Evolutionary conservation across 2,888 invertebrate genomes (phyloP).

Genomic region (Sminthurinus aureus): DNA sequence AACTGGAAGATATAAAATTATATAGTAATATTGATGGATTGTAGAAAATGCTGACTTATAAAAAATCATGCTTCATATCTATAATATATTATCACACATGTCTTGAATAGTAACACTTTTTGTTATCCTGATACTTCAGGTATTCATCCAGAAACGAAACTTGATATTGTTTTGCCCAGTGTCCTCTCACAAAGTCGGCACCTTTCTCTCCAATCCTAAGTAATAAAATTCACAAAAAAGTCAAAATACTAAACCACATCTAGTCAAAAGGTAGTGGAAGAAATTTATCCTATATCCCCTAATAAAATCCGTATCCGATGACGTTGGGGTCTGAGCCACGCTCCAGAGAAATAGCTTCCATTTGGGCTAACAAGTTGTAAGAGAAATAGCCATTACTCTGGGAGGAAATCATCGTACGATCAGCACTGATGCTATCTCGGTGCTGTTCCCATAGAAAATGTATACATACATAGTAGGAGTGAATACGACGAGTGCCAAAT

Average conservation of each 20-base stretch:
- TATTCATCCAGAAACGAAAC: constrained; percentile 30
- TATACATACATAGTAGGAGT: too few relatives aligned
- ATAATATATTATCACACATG: constrained; percentile 19
- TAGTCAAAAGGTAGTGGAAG: neutral
- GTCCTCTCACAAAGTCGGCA: constrained; percentile 47
- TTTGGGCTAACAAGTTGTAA: too few relatives aligned
- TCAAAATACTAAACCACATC: neutral
- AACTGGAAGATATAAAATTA: neutral
- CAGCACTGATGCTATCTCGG: too few relatives aligned
- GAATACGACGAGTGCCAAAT: too few relatives aligned
- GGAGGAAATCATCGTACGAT: too few relatives aligned
- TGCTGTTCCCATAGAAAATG: too few relatives aligned
- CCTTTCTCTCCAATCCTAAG: constrained; percentile 48
- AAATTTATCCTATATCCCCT: too few relatives aligned
- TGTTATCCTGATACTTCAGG: constrained; percentile 15
- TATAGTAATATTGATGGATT: neutral
- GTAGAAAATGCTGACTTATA: neutral
- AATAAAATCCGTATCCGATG: too few relatives aligned
- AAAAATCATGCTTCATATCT: too few relatives aligned
- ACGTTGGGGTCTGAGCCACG: too few relatives aligned
- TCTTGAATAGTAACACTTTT: constrained; percentile 40
- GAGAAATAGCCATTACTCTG: too few relatives aligned
- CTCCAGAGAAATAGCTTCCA: too few relatives aligned
- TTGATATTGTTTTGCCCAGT: constrained; percentile 48
- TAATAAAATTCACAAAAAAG: neutral